Conservation (phyloP, 2,888 invertebrate species). For the Cryptops parisi region DNA sequence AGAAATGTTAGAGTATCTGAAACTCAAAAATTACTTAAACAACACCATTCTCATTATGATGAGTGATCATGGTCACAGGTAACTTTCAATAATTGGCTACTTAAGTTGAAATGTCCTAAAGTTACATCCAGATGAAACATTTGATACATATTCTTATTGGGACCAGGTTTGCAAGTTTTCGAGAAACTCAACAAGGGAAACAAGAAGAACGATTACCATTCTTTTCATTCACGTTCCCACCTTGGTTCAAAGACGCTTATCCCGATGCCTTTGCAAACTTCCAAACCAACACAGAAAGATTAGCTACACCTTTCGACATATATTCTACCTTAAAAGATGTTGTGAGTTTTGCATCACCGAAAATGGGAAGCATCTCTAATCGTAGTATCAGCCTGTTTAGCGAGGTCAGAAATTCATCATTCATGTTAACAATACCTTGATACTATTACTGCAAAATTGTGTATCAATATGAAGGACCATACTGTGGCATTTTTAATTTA, state of each 20-base stretch:
- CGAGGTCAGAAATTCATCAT: constrained; percentile 1
- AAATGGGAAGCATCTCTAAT: constrained; percentile 19
- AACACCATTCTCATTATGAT: constrained; percentile 72
- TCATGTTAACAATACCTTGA: no score
- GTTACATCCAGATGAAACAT: constrained; percentile 51
- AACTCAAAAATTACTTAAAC: constrained; percentile 47
- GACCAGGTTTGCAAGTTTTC: constrained; percentile 63
- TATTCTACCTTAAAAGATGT: constrained; percentile 61
- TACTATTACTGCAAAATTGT: no score
- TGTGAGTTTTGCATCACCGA: constrained; percentile 20
- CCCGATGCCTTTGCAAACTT: constrained; percentile 44
- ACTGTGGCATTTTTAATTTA: no score
- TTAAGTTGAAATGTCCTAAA: no score
- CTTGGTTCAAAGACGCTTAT: constrained; percentile 46
- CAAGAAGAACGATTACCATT: constrained; percentile 82
- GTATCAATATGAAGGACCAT: no score
- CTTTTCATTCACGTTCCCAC: constrained; percentile 62
- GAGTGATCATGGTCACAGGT: constrained; percentile 88
- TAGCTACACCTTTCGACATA: constrained; percentile 81
- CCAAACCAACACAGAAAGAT: constrained; percentile 45
- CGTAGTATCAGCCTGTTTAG: constrained; percentile 28
- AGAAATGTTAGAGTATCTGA: constrained; percentile 41
- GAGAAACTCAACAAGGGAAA: constrained; percentile 78
- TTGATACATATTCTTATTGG: constrained; percentile 77
- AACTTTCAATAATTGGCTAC: no score